Evolutionary conservation across 23 tunicate species (phyloP).

Genomic region (Styela clava): DNA sequence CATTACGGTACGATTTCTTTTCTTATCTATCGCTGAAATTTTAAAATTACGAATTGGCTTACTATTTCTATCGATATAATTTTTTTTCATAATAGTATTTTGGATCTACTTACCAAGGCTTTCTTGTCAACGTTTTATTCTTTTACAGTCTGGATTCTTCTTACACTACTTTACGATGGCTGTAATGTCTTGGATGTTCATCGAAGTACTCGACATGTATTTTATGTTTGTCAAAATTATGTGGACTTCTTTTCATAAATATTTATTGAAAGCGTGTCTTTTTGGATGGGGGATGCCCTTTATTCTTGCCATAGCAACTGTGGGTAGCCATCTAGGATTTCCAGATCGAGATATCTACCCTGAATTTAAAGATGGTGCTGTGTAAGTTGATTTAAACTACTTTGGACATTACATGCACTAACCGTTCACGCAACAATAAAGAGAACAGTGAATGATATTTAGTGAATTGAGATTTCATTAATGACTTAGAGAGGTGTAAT

Average conservation of each 20-base stretch:
- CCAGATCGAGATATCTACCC: slow-evolving; percentile 49
- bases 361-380: slow-evolving; percentile 38
- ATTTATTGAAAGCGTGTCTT: slow-evolving; percentile 41
- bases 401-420: neutral
- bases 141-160: slow-evolving; percentile 70
- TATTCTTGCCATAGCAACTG: slow-evolving; percentile 42
- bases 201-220: slow-evolving; percentile 89
- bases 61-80: too few species aligned
- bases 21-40: too few species aligned
- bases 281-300: slow-evolving; percentile 80
- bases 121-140: neutral
- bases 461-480: too few species aligned
- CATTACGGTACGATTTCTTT: slow-evolving; percentile 73
- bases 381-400: slow-evolving; percentile 40
- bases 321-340: slow-evolving; percentile 51
- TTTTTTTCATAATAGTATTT: too few species aligned
- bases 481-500: too few species aligned
- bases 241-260: slow-evolving; percentile 33
- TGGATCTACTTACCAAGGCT: too few species aligned
- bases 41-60: too few species aligned
- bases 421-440: neutral
- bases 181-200: slow-evolving; percentile 78
- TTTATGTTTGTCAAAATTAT: slow-evolving; percentile 76
- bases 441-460: too few species aligned
- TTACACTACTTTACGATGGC: slow-evolving; percentile 66